Percentiles rank a stretch among this genome's conserved stretches.
These are phyloP conservation scores for Heterodera filipjevi DNA, from an alignment of 2,888 invertebrate genomes.

Conservation along the genomic window DNA sequence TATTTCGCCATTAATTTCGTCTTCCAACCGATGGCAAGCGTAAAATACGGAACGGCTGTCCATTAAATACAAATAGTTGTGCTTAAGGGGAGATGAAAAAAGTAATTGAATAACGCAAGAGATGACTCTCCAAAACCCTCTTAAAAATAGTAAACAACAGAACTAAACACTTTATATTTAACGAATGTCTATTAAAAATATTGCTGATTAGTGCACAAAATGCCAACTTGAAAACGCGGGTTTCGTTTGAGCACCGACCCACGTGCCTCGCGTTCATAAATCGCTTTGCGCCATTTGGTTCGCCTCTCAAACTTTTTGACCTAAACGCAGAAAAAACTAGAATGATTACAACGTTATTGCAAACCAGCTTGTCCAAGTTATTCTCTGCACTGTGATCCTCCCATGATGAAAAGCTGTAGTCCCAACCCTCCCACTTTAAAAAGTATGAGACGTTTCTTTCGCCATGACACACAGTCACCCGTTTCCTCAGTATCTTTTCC, in stretches of 20 bases:
- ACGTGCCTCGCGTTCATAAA: constrained; percentile 11
- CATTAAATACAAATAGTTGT: not conserved
- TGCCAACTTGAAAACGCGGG: not conserved
- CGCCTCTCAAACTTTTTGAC: constrained; percentile 13
- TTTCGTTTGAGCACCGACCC: constrained; percentile 16
- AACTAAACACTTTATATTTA: too few species aligned
- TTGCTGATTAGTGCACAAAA: not conserved
- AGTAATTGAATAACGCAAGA: too few species aligned
- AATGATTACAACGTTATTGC: constrained; percentile 9
- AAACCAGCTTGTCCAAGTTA: constrained; percentile 16
- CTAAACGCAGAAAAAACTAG: not conserved
- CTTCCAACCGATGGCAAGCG: constrained; percentile 39
- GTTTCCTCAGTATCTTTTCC: constrained; percentile 17
- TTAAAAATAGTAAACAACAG: too few species aligned
- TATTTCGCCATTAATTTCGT: constrained; percentile 34
- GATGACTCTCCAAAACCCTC: too few species aligned
- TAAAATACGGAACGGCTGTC: constrained; percentile 2
- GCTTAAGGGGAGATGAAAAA: not conserved
- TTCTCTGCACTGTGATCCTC: constrained; percentile 24
- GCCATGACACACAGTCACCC: not conserved
- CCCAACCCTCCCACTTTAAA: constrained; percentile 30
- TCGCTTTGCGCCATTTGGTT: not conserved
- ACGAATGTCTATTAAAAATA: not conserved
- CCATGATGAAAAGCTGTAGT: constrained; percentile 29
- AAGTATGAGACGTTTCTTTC: constrained; percentile 11